phyloP scores from a whole-genome alignment of 2,797 vertebrate species.

The Ispidina picta region DNA sequence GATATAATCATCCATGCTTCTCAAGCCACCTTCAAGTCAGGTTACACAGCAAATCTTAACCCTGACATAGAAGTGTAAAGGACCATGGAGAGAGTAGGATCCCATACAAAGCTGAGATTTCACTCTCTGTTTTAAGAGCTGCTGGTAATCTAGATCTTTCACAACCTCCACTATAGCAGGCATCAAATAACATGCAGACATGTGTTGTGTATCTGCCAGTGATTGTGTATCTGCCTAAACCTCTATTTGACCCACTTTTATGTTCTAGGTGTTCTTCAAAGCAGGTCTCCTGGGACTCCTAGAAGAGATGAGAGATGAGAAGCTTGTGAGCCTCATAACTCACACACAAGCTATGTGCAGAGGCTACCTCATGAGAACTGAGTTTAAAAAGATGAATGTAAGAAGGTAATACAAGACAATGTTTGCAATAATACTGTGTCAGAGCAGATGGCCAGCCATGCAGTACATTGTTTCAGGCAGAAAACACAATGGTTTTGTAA shows the following conservation, averaged over 20 bases:
- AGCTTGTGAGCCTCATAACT: constrained; percentile 83
- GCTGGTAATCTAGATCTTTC: background rate
- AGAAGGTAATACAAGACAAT: constrained; percentile 71
- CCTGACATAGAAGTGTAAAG: background rate
- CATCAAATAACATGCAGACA: background rate
- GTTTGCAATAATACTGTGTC: background rate
- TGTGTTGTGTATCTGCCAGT: too few relatives aligned
- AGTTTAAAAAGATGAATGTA: constrained; percentile 80
- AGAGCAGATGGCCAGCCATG: background rate
- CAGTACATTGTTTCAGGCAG: background rate
- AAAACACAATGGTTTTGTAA: background rate
- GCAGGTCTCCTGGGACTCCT: constrained; percentile 84
- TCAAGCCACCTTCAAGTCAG: background rate
- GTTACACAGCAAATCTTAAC: background rate
- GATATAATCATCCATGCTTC: background rate
- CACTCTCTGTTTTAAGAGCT: background rate
- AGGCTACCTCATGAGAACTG: constrained; percentile 79
- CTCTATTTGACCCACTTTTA: background rate
- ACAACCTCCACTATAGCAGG: background rate
- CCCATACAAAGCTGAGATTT: background rate
- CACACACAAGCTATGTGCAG: constrained; percentile 83
- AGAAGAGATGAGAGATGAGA: constrained; percentile 89
- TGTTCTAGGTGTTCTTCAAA: constrained; percentile 84
- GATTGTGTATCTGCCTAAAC: background rate
- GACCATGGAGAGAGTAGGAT: background rate